These are phyloP conservation scores for Microcaecilia unicolor DNA, from an alignment of 2,797 vertebrate genomes.

Conservation along the genomic window DNA sequence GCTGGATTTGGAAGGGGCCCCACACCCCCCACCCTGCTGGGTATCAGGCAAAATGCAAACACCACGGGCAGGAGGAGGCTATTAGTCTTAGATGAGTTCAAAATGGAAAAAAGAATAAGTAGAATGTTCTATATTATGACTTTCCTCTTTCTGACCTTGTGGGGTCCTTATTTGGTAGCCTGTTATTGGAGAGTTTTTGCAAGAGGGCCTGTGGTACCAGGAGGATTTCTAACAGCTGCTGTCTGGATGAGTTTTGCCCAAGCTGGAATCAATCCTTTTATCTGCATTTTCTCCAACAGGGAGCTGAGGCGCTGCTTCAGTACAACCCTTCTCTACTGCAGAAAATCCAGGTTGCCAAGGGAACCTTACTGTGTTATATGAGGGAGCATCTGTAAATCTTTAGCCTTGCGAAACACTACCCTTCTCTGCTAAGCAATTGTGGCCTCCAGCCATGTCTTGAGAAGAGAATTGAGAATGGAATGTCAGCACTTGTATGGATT, in stretches of 20 bases:
- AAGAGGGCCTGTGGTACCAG: conserved; percentile 88
- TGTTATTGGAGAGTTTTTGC: conserved; percentile 99
- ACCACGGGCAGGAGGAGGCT: conserved; percentile 90
- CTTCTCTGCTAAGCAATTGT: conserved; percentile 70
- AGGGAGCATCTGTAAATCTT: conserved; percentile 80
- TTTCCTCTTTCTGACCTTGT: conserved; percentile 96
- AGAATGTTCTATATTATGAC: conserved; percentile 99
- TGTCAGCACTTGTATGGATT: conserved; percentile 56
- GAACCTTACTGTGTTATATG: conserved; percentile 99
- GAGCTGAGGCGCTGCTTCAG: conserved; percentile 99
- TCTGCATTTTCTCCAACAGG: conserved; percentile 99
- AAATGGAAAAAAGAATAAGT: conserved; percentile 98
- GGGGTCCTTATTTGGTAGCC: conserved; percentile 96
- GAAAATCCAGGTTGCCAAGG: conserved; percentile 99
- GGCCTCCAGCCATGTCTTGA: conserved; percentile 67
- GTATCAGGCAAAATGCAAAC: conserved; percentile 95
- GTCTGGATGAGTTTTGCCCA: conserved; percentile 99
- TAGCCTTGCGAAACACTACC: conserved; percentile 73
- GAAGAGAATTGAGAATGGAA: conserved; percentile 63
- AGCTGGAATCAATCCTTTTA: conserved; percentile 98
- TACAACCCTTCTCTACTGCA: conserved; percentile 99
- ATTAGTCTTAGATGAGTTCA: conserved; percentile 97
- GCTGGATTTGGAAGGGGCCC: conserved; percentile 96
- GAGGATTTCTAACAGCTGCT: conserved; percentile 94
- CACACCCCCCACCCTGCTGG: conserved; percentile 93